Base-by-base conservation (phyloP, 2,888 invertebrate species). In the Cremastinae sp. region DNA sequence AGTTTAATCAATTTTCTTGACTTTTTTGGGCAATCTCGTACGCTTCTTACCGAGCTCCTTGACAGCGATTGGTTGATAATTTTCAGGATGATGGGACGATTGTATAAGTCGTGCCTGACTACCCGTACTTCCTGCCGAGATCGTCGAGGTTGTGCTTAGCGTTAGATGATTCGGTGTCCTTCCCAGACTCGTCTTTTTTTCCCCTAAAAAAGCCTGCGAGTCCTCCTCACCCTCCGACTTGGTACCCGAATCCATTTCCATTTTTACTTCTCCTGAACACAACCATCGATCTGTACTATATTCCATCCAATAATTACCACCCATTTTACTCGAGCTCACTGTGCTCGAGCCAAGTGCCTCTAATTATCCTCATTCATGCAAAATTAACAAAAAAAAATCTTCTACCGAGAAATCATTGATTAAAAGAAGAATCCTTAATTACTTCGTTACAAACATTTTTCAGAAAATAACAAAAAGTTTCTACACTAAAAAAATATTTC, bases 91-190 rank as follows among this genome's bases (percentile, higher is more conserved):
- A 91, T 97, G 96, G 83, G 97, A 97, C 81, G 97, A 96, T 91
- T 97, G 97, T 89, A 97, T 96, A 87, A 97, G 93, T 86, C 96
- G 94, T 75, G 97, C 97, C 91, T 97, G 96, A 90, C 96, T 96
- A 87, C 97, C 96, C 64, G 97, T 97, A 91, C 97, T 97, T 88
- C 97, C 97, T 77, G 97, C 97, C 84, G 97, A 97, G 88, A 97
- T 92, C 79, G 97, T 97, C 85, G 97, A 97, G 84, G 97, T 97
- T 87, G 97, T 97, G 92, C 97, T 97, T 92, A 85, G 91, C 91
- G 96, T 96, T 90, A 97, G 93, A 91, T 97, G 97, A 93, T 97
- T 97, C 88, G 97, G 97, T 85, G 97, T 97, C 88, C 95, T 93
- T 85, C 97, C 97, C 90, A 97, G 92, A 83, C 91, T 92, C 85